These are phyloP conservation scores for Thymallus thymallus DNA, from an alignment of 2,113 vertebrate genomes.

Conservation along the genomic window DNA sequence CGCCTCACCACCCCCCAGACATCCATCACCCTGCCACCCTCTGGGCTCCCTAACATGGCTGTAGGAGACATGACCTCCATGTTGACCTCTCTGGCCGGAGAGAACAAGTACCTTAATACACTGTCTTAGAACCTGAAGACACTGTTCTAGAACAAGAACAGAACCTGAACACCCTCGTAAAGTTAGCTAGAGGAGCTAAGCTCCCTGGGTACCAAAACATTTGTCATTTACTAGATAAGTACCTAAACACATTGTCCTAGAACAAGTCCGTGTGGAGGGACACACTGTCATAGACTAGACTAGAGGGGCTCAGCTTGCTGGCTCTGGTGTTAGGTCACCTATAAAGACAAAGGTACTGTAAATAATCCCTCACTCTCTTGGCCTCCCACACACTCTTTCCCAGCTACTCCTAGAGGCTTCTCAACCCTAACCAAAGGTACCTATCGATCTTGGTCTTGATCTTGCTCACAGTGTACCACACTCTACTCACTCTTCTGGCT, in stretches of 20 bases:
- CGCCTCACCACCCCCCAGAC: slow-evolving; percentile 75
- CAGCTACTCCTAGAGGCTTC: slow-evolving; percentile 1
- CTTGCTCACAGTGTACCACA: background rate
- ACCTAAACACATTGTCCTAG: no score
- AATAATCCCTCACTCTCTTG: no score
- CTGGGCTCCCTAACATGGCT: slow-evolving; percentile 89
- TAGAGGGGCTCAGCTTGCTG: no score
- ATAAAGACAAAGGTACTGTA: no score
- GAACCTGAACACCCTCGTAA: background rate
- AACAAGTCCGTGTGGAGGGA: no score
- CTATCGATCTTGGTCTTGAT: slow-evolving; percentile 36
- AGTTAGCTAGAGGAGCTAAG: no score
- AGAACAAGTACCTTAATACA: slow-evolving; percentile 93
- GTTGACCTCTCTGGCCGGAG: slow-evolving; percentile 89
- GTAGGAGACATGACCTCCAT: slow-evolving; percentile 96
- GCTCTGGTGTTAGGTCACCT: no score
- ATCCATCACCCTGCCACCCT: slow-evolving; percentile 64
- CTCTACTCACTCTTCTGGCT: background rate
- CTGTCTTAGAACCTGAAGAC: slow-evolving; percentile 73
- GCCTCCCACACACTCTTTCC: background rate
- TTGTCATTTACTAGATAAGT: no score
- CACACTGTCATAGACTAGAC: no score
- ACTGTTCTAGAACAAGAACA: background rate
- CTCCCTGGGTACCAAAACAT: no score
- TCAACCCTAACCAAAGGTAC: slow-evolving; percentile 68